Evolutionary conservation across 2,888 invertebrate species (phyloP), one percentile per base, ranked within the genome.

Genomic region (Diadromus collaris): DNA sequence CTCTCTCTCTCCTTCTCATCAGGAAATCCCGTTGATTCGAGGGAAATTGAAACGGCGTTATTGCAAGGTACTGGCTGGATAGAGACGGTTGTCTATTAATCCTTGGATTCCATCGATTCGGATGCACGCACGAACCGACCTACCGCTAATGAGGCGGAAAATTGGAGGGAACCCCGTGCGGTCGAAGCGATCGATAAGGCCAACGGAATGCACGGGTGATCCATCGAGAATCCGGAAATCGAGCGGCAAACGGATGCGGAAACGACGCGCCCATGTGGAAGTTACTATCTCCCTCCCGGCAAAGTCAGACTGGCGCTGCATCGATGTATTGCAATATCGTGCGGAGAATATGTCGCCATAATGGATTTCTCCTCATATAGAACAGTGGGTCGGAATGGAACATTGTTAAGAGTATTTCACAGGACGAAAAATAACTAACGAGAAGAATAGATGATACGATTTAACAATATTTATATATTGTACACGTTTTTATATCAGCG

Each of bases 241-340:
- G 83, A 82, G 71, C 76, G 81, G 84, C 85, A 85, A 87, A 83
- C 86, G 87, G 86, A 87, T 87, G 77, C 86, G 88, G 88, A 88
- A 83, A 83, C 78, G 87, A 85, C 87, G 85, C 85, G 81, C 87
- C 88, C 83, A 83, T 73, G 65, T 79, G 78, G 71, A 80, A 74
- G 75, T 79, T 46, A 60, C 73, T 79, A 63, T 60, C 68, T 69
- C 65, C 54, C 51, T 24, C 13, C 27, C 24, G 24, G 54, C 54
- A 27, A 54, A 27, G 24, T 5, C 24, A 54, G 24, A 27, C 27
- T 29, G 29, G 7, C 24, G 29, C 7, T 29, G 7, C 16, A 27
- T 29, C 54, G 29, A 2, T n/a, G 29, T 16, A 24, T 24, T 1
- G 13, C 29, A 6, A 13, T 6, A 27, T 2, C 29, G 9, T 27